A percentile compares a stretch with the other conserved stretches of the same genome.
These are phyloP conservation scores for Rutpela maculata DNA, from an alignment of 2,888 invertebrate species.

Conservation along the genomic window DNA sequence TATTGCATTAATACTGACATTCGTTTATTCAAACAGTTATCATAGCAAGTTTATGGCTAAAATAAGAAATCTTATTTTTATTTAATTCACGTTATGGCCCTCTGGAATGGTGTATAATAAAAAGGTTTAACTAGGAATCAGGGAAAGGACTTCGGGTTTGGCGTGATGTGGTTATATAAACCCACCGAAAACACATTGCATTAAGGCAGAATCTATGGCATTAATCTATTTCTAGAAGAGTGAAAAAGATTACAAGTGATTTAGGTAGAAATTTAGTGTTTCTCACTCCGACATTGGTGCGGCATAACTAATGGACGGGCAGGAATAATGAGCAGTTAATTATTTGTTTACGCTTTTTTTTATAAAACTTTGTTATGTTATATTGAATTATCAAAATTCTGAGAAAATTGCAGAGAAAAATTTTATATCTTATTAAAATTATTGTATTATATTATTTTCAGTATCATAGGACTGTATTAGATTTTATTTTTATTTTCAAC, in stretches of 20 bases:
- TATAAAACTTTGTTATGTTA: background rate
- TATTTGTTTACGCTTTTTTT: background rate
- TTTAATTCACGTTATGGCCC: background rate
- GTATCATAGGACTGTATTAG: no score
- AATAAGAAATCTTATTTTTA: conserved; percentile 3
- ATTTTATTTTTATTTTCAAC: no score
- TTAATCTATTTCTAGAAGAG: conserved; percentile 22
- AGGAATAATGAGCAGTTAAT: background rate
- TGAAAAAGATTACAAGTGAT: conserved; percentile 23
- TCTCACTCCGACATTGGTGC: background rate
- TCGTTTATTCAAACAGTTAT: background rate
- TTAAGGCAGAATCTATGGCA: conserved; percentile 11
- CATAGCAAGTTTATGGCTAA: background rate
- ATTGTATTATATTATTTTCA: no score
- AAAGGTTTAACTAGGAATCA: conserved; percentile 17
- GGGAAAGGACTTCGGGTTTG: conserved; percentile 10
- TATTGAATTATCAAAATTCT: no score
- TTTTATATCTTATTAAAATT: no score
- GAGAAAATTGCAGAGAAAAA: no score
- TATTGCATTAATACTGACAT: background rate
- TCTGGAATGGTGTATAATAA: conserved; percentile 6
- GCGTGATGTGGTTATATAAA: conserved; percentile 29
- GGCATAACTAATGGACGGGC: background rate
- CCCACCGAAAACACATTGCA: conserved; percentile 19
- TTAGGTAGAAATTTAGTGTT: background rate